Evolutionary conservation across 2,113 vertebrate genomes (phyloP).

Genomic region (Plectropomus leopardus): DNA sequence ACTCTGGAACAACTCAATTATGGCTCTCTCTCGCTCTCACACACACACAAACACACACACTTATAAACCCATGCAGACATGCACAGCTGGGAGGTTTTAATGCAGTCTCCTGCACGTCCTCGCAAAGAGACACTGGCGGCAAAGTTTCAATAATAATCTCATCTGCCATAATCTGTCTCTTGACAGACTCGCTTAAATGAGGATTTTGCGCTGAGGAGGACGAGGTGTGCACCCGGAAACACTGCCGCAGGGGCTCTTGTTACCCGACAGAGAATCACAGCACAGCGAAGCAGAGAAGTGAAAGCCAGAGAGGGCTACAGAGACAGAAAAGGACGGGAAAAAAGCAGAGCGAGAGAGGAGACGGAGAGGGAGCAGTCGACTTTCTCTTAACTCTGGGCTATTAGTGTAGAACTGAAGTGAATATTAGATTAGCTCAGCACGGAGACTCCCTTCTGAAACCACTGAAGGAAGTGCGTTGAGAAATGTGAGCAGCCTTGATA

Average conservation of each 20-base stretch:
- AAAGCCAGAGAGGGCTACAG: neutral
- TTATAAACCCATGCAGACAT: neutral
- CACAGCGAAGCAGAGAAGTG: slow-evolving; percentile 13
- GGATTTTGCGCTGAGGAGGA: neutral
- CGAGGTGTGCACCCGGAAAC: slow-evolving; percentile 21
- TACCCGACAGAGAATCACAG: slow-evolving; percentile 50
- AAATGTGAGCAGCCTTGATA: slow-evolving; percentile 47
- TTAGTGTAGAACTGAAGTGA: slow-evolving; percentile 49
- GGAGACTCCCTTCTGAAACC: slow-evolving; percentile 50
- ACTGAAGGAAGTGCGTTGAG: slow-evolving; percentile 27
- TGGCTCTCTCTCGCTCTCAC: no score
- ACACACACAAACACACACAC: slow-evolving; percentile 3
- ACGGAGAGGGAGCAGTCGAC: neutral
- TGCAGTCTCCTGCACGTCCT: slow-evolving; percentile 17
- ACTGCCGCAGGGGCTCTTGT: slow-evolving; percentile 20
- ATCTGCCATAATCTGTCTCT: slow-evolving; percentile 38
- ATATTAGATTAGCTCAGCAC: slow-evolving; percentile 52
- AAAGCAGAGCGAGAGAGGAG: neutral
- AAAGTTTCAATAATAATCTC: slow-evolving; percentile 45
- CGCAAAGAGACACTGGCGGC: slow-evolving; percentile 5
- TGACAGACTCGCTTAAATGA: slow-evolving; percentile 25
- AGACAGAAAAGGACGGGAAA: neutral
- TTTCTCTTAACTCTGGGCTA: slow-evolving; percentile 27
- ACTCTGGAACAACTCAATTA: slow-evolving; percentile 51
- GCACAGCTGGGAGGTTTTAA: slow-evolving; percentile 35